phyloP scores from a whole-genome alignment of 1,140 invertebrate species.

The Proctacanthus coquilletti region DNA sequence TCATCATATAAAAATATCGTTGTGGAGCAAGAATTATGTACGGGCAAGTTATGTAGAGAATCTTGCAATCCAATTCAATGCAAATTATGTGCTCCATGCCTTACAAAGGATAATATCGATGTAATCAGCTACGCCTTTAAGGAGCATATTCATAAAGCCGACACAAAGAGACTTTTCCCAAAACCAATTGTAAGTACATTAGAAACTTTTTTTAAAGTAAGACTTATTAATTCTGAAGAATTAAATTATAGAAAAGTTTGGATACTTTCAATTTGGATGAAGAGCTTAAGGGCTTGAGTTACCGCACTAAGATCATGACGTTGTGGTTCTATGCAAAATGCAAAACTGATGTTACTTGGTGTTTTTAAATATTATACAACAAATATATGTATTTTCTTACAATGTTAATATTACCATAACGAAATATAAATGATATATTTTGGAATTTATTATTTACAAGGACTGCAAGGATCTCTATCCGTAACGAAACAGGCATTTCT shows the following conservation, averaged over 20 bases:
- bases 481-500: too few species aligned
- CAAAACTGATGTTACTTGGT: constrained; percentile 18
- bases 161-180: constrained; percentile 68
- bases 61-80: constrained; percentile 55
- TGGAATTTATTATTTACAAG: too few species aligned
- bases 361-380: too few species aligned
- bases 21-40: constrained; percentile 57
- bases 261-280: constrained; percentile 9
- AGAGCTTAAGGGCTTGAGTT: constrained; percentile 14
- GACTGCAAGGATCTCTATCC: too few species aligned
- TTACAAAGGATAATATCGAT: constrained; percentile 40
- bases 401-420: too few species aligned
- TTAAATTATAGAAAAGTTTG: constrained; percentile 10
- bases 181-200: constrained; percentile 45
- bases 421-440: too few species aligned
- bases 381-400: too few species aligned
- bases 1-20: constrained; percentile 65
- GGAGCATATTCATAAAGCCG: constrained; percentile 63
- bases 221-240: background rate
- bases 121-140: constrained; percentile 50
- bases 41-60: constrained; percentile 37
- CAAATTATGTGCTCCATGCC: constrained; percentile 59
- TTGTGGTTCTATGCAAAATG: constrained; percentile 26
- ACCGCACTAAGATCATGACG: constrained; percentile 16
- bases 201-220: background rate